Conservation (phyloP, 2,797 vertebrate genomes). For the Phoxinus dragarum region DNA sequence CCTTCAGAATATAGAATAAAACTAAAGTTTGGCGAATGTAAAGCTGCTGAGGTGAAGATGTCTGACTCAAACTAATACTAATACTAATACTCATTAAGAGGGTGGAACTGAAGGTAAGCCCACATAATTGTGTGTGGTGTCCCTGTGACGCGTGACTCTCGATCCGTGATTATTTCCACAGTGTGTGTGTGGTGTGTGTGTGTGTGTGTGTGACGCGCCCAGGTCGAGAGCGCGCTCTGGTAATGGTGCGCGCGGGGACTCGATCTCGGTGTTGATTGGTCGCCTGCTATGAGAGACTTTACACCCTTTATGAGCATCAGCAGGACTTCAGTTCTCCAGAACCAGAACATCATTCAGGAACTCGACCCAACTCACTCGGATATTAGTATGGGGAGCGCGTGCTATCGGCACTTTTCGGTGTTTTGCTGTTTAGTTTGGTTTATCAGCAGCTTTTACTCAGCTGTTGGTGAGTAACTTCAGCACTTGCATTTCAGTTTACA, state of each 20-base stretch:
- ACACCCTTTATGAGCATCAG: background rate
- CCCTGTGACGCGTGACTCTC: background rate
- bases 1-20: too few relatives aligned
- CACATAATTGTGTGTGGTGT: background rate
- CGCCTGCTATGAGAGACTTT: background rate
- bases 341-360: background rate
- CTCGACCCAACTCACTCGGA: background rate
- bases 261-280: slow-evolving; percentile 37
- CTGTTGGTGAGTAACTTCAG: slow-evolving; percentile 26
- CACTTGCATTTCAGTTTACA: background rate
- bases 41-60: too few relatives aligned
- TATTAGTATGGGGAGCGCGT: background rate
- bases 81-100: background rate
- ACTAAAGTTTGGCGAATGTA: too few relatives aligned
- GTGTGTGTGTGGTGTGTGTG: background rate
- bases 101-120: background rate
- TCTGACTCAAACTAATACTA: too few relatives aligned
- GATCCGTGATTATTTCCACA: background rate
- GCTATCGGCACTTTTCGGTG: background rate
- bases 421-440: slow-evolving; percentile 12
- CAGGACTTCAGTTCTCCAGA: background rate
- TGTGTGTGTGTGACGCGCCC: background rate
- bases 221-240: background rate
- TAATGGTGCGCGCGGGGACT: background rate
- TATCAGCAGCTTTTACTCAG: slow-evolving; percentile 24